Conservation (phyloP, 1,140 invertebrate species). For the Grapholita molesta region DNA sequence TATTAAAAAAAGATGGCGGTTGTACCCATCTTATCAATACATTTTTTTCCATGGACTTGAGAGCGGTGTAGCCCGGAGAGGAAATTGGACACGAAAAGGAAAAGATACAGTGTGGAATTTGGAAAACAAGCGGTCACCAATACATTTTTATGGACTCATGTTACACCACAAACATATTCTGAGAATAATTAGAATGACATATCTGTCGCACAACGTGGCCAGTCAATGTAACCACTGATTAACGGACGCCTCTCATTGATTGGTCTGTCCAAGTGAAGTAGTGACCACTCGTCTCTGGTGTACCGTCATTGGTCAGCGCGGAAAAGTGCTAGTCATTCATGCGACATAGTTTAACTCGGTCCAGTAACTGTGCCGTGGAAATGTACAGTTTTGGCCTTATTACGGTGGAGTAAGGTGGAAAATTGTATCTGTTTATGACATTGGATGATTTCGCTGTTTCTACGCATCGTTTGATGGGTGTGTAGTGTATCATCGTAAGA, state of each 20-base stretch:
- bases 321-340: not conserved
- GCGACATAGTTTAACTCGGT: not conserved
- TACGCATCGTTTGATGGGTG: not conserved
- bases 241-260: not conserved
- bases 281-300: not conserved
- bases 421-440: not conserved
- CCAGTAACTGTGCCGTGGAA: not conserved
- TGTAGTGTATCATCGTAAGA: too few relatives aligned
- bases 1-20: too few relatives aligned
- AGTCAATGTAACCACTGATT: not conserved
- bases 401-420: not conserved
- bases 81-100: too few relatives aligned
- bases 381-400: not conserved
- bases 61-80: too few relatives aligned
- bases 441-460: not conserved
- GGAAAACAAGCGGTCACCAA: too few relatives aligned
- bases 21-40: too few relatives aligned
- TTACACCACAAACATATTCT: too few relatives aligned
- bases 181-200: not conserved
- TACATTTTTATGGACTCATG: too few relatives aligned
- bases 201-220: not conserved
- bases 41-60: too few relatives aligned
- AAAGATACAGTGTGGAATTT: too few relatives aligned
- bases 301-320: not conserved
- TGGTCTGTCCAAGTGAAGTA: not conserved